Evolutionary conservation across 2,888 invertebrate genomes (phyloP), one percentile per base, ranked within the genome.

Genomic region (Anticlea derivata): DNA sequence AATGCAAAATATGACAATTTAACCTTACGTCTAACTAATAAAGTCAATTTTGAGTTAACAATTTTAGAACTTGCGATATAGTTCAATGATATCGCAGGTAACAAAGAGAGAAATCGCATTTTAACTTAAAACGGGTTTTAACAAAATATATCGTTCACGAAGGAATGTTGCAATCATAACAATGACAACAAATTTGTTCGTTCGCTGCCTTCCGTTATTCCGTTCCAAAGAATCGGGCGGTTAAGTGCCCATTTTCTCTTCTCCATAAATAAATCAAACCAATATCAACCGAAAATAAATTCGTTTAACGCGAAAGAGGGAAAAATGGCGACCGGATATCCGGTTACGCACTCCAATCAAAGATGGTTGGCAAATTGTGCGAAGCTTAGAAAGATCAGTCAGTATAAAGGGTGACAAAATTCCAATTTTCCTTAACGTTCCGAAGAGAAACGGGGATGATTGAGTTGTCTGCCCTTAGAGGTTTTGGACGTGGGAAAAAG

Each of bases 301-400:
- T 76, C 72, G 67, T 73, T 75, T 70, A 70, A 65, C 67, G 70
- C 75, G 66, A 76, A 62, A 75, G 61, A 70, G 72, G 67, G 67
- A 69, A 76, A 77, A 78, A 78, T 73, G 79, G 75, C 76, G 75
- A 77, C 78, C 73, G 79, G 80, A 81, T 83, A 83, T 83, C 83
- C 83, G 70, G 78, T 82, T 78, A 80, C 82, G 78, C 71, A 75
- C 71, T 78, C 73, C 77, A 84, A 83, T 83, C 83, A 83, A 79
- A 83, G 80, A 78, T 78, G 80, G 80, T 76, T 77, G 76, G 73
- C 73, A 75, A 81, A 83, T 82, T 78, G 78, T 65, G 66, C 70
- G 73, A 75, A 78, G 78, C 79, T 76, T 76, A 70, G 73, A 79
- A 78, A 80, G 81, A 83, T 84, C 83, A 80, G 68, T 77, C 74